These are phyloP conservation scores for Trogon melanurus DNA, from an alignment of 2,113 vertebrate genomes.

Conservation along the genomic window DNA sequence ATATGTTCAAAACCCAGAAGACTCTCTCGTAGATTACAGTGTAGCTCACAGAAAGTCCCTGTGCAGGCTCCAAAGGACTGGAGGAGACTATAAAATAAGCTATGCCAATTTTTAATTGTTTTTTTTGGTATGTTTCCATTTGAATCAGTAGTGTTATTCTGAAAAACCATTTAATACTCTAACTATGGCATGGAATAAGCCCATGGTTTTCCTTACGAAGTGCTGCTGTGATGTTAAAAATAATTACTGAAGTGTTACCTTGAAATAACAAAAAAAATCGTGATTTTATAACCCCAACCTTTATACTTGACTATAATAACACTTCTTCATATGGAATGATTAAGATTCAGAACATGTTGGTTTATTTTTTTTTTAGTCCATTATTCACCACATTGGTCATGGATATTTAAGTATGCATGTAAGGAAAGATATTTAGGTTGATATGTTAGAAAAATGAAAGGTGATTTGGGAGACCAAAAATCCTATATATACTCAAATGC, in stretches of 20 bases:
- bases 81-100: neutral
- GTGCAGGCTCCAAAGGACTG: neutral
- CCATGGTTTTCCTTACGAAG: neutral
- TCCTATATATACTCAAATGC: neutral
- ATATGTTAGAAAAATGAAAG: neutral
- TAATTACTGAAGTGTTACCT: neutral
- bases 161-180: neutral
- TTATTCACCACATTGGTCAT: neutral
- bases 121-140: neutral
- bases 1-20: constrained; percentile 2
- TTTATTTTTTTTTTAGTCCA: neutral
- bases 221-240: neutral
- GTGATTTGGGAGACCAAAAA: neutral
- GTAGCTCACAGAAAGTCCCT: neutral
- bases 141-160: neutral
- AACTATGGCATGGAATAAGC: neutral
- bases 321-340: neutral
- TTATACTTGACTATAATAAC: neutral
- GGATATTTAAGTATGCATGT: neutral
- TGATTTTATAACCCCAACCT: neutral
- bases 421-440: neutral
- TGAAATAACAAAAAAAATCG: neutral
- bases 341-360: neutral
- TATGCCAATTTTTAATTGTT: neutral
- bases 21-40: neutral